A percentile compares a stretch with the other conserved stretches of the same genome.
phyloP scores from a whole-genome alignment of 2,797 vertebrate species.

The Tympanoctomys barrerae region DNA sequence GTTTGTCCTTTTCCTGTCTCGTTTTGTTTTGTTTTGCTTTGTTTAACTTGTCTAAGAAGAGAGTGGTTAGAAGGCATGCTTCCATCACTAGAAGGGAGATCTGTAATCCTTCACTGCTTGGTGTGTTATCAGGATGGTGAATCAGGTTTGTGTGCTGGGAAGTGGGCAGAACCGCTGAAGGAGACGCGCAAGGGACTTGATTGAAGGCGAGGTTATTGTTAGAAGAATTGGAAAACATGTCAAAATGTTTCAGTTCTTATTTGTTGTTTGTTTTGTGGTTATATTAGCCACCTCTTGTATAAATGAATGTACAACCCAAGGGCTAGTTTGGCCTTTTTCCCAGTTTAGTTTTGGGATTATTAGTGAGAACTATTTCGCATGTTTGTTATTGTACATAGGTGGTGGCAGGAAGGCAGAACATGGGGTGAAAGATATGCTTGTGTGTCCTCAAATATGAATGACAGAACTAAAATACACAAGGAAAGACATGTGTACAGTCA shows the following conservation, averaged over 20 bases:
- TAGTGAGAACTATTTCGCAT: not conserved
- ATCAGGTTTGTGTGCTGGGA: not conserved
- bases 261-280: slow-evolving; percentile 52
- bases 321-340: not conserved
- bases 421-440: not conserved
- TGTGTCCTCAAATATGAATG: slow-evolving; percentile 30
- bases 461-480: not conserved
- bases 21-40: not conserved
- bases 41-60: slow-evolving; percentile 47
- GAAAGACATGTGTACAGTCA: not conserved
- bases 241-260: not conserved
- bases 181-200: not conserved
- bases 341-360: not conserved
- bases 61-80: not conserved
- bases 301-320: slow-evolving; percentile 25
- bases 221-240: slow-evolving; percentile 9
- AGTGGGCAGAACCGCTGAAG: not conserved
- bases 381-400: not conserved
- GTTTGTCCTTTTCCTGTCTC: not conserved
- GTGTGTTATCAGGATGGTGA: not conserved
- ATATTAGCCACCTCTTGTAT: slow-evolving; percentile 35
- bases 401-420: slow-evolving; percentile 14
- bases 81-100: not conserved
- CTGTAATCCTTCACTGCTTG: slow-evolving; percentile 22
- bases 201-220: not conserved